Evolutionary conservation across 2,888 invertebrate species (phyloP), one percentile per base, ranked within the genome.

Genomic region (Torymus auratus): DNA sequence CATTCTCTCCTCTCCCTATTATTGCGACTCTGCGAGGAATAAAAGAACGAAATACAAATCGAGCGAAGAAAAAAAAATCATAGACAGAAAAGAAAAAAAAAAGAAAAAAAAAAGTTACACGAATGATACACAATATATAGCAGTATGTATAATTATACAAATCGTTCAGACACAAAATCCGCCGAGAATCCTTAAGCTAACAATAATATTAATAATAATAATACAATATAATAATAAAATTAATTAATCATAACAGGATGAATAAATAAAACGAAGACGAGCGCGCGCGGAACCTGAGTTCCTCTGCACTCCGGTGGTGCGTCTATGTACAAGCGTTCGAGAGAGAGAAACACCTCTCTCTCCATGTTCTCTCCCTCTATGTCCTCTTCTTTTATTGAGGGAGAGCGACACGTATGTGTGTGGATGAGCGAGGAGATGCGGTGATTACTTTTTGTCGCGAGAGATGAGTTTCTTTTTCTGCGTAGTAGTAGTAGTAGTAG

Each of bases 21-120:
- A 78, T 81, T 81, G 74, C 78, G 65, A 60, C 11, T 81, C 41
- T 81, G 81, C 81, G 81, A 81, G 81, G 81, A 78, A 78, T 78
- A 14, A 74, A 14, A 74, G 61, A 60, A 64, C 52, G 52, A 61
- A 77, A 67, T 74, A 65, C 53, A 58, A 60, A 60, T 75, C 15
- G 41, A 41, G 41, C 41, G 41, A 41, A 28, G 28, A 28, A 41
- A 41, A 28, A 28, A 28, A 41, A 41, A 41, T 41, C 7, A 20
- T 20, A 20, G 20, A 20, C 20, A 20, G 20, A 20, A 5, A 41
- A 1, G 7, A 53, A 15, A 17, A 67, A 53, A 23, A 41, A 28
- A 58, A 4, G 52, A 15, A 61, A 53, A 64, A 67, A 17, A 17
- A 60, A 58, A 53, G 60, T 71, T 15, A 75, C 58, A 71, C 65